Evolutionary conservation across 2,113 vertebrate genomes (phyloP).

Genomic region (Leptobrachium leishanense): DNA sequence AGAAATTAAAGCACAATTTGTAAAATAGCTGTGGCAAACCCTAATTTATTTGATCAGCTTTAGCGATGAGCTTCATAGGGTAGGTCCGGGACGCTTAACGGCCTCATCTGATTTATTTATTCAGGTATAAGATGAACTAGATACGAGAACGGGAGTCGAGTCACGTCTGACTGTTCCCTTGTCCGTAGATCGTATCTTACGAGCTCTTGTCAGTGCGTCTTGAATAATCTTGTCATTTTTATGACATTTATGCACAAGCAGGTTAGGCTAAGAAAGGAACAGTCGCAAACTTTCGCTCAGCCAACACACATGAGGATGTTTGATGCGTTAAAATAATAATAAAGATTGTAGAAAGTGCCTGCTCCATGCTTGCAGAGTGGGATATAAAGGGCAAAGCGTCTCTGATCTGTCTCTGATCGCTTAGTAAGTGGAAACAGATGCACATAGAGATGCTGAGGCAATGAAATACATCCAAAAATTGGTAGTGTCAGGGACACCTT

Average conservation of each 20-base stretch:
- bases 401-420: slow-evolving; percentile 25
- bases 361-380: neutral
- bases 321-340: slow-evolving; percentile 30
- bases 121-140: neutral
- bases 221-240: slow-evolving; percentile 39
- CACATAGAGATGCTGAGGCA: slow-evolving; percentile 28
- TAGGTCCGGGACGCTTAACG: neutral
- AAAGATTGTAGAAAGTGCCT: slow-evolving; percentile 21
- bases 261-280: slow-evolving; percentile 13
- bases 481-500: slow-evolving; percentile 29
- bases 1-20: neutral
- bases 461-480: slow-evolving; percentile 1
- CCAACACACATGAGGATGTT: slow-evolving; percentile 6
- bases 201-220: slow-evolving; percentile 24
- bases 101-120: slow-evolving; percentile 13
- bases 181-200: slow-evolving; percentile 34
- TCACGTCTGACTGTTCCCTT: slow-evolving; percentile 24
- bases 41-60: neutral
- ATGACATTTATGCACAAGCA: slow-evolving; percentile 41
- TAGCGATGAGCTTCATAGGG: neutral
- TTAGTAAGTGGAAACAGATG: slow-evolving; percentile 34
- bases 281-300: neutral
- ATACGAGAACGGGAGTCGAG: slow-evolving; percentile 3
- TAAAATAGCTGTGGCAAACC: neutral
- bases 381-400: slow-evolving; percentile 13